Conservation (phyloP, 2,113 vertebrate species). For the Pipra filicauda region DNA sequence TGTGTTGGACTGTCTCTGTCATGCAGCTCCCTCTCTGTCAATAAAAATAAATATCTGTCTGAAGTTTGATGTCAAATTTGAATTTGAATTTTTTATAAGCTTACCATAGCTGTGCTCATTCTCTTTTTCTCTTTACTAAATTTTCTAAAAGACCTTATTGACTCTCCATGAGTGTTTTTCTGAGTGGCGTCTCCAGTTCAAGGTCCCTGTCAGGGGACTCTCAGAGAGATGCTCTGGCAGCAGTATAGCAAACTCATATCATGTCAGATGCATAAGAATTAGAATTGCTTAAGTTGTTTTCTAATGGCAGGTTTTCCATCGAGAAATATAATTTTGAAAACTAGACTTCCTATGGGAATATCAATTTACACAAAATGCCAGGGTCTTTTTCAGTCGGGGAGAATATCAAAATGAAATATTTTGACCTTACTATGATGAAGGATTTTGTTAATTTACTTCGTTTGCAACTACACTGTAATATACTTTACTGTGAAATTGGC, state of each 20-base stretch:
- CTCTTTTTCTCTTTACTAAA: not conserved
- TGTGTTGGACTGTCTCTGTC: not conserved
- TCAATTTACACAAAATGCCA: not conserved
- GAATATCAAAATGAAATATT: conserved; percentile 32
- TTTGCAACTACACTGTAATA: not conserved
- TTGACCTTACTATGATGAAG: not conserved
- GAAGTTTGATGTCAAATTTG: not conserved
- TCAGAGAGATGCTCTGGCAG: not conserved
- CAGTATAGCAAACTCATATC: not conserved
- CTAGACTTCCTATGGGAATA: not conserved
- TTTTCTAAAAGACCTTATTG: not conserved
- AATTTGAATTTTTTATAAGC: not conserved
- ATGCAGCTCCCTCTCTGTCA: not conserved
- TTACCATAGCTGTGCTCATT: not conserved
- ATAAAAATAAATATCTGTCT: not conserved
- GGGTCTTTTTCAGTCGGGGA: not conserved
- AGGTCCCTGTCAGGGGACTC: not conserved
- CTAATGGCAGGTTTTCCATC: conserved; percentile 3
- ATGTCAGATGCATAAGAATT: not conserved
- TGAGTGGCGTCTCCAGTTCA: not conserved
- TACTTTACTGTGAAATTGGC: not conserved
- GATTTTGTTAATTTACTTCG: not conserved
- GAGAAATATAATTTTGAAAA: not conserved
- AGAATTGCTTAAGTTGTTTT: not conserved
- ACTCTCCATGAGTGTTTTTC: not conserved